phyloP scores from a whole-genome alignment of 2,888 invertebrate species.

The Leuctra nigra region DNA sequence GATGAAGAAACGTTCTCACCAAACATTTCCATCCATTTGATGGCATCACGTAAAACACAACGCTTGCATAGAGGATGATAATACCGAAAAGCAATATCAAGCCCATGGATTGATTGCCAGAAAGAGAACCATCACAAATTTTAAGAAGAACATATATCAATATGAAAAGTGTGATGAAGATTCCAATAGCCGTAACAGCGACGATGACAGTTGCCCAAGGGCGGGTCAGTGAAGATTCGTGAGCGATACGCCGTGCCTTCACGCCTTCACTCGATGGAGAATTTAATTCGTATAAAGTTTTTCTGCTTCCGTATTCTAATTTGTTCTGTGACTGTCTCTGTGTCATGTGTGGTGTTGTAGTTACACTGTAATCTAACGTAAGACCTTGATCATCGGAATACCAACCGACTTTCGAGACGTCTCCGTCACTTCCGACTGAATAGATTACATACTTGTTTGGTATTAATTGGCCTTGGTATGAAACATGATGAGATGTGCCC shows the following conservation, averaged over 20 bases:
- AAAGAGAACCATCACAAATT: slow-evolving; percentile 37
- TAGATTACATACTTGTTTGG: slow-evolving; percentile 31
- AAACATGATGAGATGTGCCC: slow-evolving; percentile 31
- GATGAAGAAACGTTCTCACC: slow-evolving; percentile 35
- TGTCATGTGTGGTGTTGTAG: not conserved
- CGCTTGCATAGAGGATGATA: slow-evolving; percentile 35
- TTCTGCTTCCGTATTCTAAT: no score
- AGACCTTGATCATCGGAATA: slow-evolving; percentile 36
- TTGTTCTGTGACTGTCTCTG: no score
- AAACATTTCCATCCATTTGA: slow-evolving; percentile 34
- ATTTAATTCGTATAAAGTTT: no score
- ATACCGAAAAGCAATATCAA: slow-evolving; percentile 36
- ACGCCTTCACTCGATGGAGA: no score
- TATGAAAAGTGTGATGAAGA: slow-evolving; percentile 36
- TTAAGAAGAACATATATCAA: slow-evolving; percentile 36
- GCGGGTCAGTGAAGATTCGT: slow-evolving; percentile 33
- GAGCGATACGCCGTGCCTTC: slow-evolving; percentile 23
- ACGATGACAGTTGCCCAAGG: slow-evolving; percentile 37
- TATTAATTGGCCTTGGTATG: slow-evolving; percentile 32
- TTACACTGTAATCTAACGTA: slow-evolving; percentile 30
- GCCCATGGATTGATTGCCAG: slow-evolving; percentile 35
- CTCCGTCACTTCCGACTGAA: slow-evolving; percentile 25
- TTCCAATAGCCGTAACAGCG: slow-evolving; percentile 35
- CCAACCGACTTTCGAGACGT: slow-evolving; percentile 35
- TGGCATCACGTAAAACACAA: slow-evolving; percentile 36